phyloP scores from a whole-genome alignment of 2,113 vertebrate species.

The Pelodiscus sinensis region DNA sequence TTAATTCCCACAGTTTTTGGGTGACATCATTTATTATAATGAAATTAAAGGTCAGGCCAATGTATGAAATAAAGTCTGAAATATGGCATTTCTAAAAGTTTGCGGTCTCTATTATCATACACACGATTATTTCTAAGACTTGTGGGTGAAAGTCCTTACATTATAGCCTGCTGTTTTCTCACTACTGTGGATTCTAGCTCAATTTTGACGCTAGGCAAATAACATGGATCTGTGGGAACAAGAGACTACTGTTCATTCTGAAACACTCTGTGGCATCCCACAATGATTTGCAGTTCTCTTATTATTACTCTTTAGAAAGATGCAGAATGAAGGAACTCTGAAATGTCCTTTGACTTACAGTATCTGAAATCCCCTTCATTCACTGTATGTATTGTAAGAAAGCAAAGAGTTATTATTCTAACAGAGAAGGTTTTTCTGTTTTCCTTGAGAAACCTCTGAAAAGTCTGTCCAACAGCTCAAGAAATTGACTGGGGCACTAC shows the following conservation, averaged over 20 bases:
- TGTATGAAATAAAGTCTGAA: not conserved
- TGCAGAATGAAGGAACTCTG: not conserved
- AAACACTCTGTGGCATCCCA: not conserved
- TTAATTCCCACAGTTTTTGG: constrained; percentile 5
- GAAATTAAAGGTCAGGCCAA: constrained; percentile 3
- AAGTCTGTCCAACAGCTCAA: not conserved
- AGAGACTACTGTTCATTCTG: constrained; percentile 21
- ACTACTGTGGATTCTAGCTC: constrained; percentile 21
- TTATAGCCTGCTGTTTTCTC: constrained; percentile 36
- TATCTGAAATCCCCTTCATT: constrained; percentile 19
- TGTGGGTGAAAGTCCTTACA: not conserved
- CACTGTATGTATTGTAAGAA: not conserved
- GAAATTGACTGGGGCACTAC: not conserved
- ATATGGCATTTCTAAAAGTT: not conserved
- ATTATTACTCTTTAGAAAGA: not conserved
- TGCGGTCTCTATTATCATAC: not conserved
- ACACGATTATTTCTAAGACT: constrained; percentile 32
- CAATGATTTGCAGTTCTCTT: not conserved
- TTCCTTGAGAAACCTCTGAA: constrained; percentile 28
- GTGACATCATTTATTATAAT: constrained; percentile 13
- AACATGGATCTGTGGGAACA: not conserved
- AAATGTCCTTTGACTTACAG: constrained; percentile 1
- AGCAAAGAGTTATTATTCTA: constrained; percentile 15
- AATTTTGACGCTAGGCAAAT: constrained; percentile 39
- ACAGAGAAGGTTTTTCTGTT: constrained; percentile 9